Conservation (phyloP, 2,888 invertebrate species). For the Agapetus fuscipes region DNA sequence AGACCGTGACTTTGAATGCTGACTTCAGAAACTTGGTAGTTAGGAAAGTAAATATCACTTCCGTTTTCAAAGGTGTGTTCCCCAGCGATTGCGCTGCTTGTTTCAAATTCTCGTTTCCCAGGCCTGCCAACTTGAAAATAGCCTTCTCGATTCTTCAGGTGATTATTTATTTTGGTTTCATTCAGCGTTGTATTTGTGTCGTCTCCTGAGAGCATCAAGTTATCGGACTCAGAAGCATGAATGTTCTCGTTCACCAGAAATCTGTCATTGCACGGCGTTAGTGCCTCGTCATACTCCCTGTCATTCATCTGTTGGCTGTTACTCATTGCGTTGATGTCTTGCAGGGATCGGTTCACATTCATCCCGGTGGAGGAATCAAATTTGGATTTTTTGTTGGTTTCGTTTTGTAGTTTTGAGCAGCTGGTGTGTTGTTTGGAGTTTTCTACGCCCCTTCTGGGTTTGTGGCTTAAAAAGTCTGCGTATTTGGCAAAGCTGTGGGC, state of each 20-base stretch:
- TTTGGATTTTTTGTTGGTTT: conserved; percentile 4
- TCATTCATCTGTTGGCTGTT: conserved; percentile 1
- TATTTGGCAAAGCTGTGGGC: conserved; percentile 44
- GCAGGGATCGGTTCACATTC: conserved; percentile 16
- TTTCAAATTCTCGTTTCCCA: conserved; percentile 33
- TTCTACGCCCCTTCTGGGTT: conserved; percentile 33
- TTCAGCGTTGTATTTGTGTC: background rate
- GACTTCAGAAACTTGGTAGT: conserved; percentile 54
- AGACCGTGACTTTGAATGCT: conserved; percentile 54
- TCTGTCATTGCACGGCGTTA: conserved; percentile 4
- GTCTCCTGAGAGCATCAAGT: conserved; percentile 12
- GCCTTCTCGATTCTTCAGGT: background rate
- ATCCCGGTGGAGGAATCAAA: background rate
- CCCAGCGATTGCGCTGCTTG: conserved; percentile 39
- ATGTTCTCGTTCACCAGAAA: conserved; percentile 10
- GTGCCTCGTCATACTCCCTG: conserved; percentile 2
- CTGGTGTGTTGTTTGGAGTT: conserved; percentile 25
- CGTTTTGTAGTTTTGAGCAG: conserved; percentile 26
- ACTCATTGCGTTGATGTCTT: conserved; percentile 12
- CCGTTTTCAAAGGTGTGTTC: conserved; percentile 47
- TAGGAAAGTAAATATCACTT: conserved; percentile 51
- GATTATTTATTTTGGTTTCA: background rate
- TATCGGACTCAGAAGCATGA: conserved; percentile 15
- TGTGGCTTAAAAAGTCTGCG: conserved; percentile 42
- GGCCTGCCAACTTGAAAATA: conserved; percentile 3